phyloP scores from a whole-genome alignment of 2,888 invertebrate species.

The Rosalia funebris region DNA sequence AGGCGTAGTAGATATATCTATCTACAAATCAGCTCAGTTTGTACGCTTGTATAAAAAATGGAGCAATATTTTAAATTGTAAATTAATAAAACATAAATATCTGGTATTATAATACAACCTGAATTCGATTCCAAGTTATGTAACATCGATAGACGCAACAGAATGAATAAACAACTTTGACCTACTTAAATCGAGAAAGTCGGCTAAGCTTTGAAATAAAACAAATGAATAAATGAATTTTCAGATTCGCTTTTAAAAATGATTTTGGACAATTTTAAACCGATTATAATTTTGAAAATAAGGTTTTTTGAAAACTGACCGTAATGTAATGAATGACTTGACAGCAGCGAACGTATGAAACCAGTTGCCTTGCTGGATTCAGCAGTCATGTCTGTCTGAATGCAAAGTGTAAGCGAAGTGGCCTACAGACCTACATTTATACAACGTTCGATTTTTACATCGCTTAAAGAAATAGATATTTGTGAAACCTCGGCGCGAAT shows the following conservation, averaged over 20 bases:
- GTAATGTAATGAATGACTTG: slow-evolving; percentile 20
- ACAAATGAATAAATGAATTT: slow-evolving; percentile 9
- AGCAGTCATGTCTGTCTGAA: slow-evolving; percentile 78
- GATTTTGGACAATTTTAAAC: slow-evolving; percentile 22
- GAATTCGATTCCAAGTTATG: slow-evolving; percentile 50
- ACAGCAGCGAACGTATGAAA: slow-evolving; percentile 63
- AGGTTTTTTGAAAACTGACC: background rate
- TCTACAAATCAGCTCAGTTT: background rate
- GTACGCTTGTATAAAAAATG: slow-evolving; percentile 30
- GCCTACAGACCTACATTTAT: slow-evolving; percentile 89
- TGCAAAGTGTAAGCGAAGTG: slow-evolving; percentile 87
- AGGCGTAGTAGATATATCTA: slow-evolving; percentile 30
- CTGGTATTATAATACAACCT: slow-evolving; percentile 41
- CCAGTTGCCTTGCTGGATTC: slow-evolving; percentile 75
- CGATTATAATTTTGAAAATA: background rate
- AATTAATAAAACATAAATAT: slow-evolving; percentile 43
- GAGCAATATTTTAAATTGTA: slow-evolving; percentile 34
- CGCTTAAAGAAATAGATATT: slow-evolving; percentile 65
- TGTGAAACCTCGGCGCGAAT: slow-evolving; percentile 64
- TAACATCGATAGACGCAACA: slow-evolving; percentile 51
- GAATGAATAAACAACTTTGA: slow-evolving; percentile 56
- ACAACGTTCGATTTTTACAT: slow-evolving; percentile 72
- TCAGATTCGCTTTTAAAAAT: slow-evolving; percentile 19
- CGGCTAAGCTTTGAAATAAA: slow-evolving; percentile 38
- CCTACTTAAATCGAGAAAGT: slow-evolving; percentile 59